Evolutionary conservation across 1,140 invertebrate genomes (phyloP).

Genomic region (Zaprionus kolodkinae): DNA sequence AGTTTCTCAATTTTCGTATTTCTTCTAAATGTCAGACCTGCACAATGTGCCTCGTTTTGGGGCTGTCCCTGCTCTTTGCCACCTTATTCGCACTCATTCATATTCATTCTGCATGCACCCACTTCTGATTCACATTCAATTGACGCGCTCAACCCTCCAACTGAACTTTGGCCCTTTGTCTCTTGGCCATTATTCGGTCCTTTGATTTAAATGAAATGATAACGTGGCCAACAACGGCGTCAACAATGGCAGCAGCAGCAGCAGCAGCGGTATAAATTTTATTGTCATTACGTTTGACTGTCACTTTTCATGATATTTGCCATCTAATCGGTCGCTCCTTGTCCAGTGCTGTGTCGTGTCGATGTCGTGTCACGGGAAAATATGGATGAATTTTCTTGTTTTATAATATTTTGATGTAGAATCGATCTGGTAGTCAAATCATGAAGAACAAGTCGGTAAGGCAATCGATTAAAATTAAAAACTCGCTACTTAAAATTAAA

Average conservation of each 20-base stretch:
- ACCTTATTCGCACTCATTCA: constrained; percentile 41
- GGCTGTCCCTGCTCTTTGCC: constrained; percentile 4
- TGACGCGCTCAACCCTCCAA: constrained; percentile 33
- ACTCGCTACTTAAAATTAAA: too few relatives aligned
- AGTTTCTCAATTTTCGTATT: too few relatives aligned
- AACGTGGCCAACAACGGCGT: constrained; percentile 36
- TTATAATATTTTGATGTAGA: too few relatives aligned
- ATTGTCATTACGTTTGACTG: constrained; percentile 52
- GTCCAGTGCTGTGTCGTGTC: background rate
- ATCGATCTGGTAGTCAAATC: too few relatives aligned
- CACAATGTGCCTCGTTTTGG: constrained; percentile 51
- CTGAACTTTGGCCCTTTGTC: constrained; percentile 46
- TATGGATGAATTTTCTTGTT: too few relatives aligned
- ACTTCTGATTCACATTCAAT: constrained; percentile 74
- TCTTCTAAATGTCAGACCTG: constrained; percentile 16
- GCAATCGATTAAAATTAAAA: too few relatives aligned
- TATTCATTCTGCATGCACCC: constrained; percentile 47
- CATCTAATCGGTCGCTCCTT: constrained; percentile 5
- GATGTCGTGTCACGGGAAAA: constrained; percentile 11
- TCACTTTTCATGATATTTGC: constrained; percentile 46
- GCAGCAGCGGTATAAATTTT: constrained; percentile 48
- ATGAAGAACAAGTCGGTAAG: too few relatives aligned
- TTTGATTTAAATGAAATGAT: constrained; percentile 78
- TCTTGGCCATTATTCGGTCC: constrained; percentile 47
- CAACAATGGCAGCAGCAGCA: constrained; percentile 29